Conservation (phyloP, 23 tunicate genomes). For the Oikopleura albicans region DNA sequence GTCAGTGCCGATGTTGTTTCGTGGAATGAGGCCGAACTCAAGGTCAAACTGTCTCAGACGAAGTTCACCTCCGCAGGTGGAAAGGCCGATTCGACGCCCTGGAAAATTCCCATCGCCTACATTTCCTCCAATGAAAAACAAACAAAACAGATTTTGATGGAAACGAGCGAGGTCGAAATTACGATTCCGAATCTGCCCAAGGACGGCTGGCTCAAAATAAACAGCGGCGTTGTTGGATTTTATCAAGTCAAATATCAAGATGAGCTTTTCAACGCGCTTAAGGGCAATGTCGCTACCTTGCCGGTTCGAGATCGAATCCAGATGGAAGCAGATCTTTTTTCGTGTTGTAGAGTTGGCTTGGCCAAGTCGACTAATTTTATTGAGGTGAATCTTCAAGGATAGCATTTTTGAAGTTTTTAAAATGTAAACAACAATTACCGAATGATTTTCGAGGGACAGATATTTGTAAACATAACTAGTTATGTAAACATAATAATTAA, state of each 20-base stretch:
- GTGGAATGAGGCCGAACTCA: slow-evolving; percentile 40
- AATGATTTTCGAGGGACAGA: too few relatives aligned
- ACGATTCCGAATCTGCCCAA: not conserved
- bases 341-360: not conserved
- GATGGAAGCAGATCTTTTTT: not conserved
- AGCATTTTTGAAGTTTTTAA: too few relatives aligned
- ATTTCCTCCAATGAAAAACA: not conserved
- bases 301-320: not conserved
- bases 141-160: not conserved
- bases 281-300: not conserved
- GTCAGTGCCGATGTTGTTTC: slow-evolving; percentile 30
- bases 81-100: not conserved
- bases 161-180: not conserved
- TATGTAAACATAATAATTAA: too few relatives aligned
- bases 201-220: slow-evolving; percentile 17
- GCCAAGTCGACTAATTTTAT: not conserved
- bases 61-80: slow-evolving; percentile 45
- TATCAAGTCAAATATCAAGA: not conserved
- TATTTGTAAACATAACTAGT: too few relatives aligned
- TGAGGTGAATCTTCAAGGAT: not conserved
- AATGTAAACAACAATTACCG: too few relatives aligned
- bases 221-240: slow-evolving; percentile 8
- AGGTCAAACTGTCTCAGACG: slow-evolving; percentile 42
- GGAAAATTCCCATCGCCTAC: slow-evolving; percentile 3
- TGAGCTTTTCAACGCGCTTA: not conserved